Evolutionary conservation across 1,140 invertebrate species (phyloP), one percentile per base, ranked within the genome.

Genomic region (Mylabris phalerata): DNA sequence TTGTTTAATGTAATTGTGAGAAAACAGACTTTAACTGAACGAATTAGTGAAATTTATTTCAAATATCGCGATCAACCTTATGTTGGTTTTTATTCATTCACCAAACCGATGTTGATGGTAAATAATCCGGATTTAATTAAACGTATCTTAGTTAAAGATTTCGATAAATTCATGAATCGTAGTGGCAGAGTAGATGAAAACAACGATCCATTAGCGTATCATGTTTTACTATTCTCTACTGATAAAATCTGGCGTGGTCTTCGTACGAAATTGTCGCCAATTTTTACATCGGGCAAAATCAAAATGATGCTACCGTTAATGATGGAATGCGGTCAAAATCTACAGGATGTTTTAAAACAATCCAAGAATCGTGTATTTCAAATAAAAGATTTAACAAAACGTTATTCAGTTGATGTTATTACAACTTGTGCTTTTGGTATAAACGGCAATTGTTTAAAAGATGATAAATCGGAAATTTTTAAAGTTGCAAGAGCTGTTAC

Each of bases 231-330:
- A 48, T 57, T 0, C 70, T 75, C 44, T 68, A 73, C 13, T 75
- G 74, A 25, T 68, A 75, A 27, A 73, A 61, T 71, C 49, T 81
- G 80, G 80, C 78, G 73, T 60, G 64, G 66, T 52, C 60, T 80
- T 0, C 58, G 80, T 49, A 57, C 32, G 9, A 75, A 75, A 50
- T 55, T 80, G 25, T 74, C 74, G 1, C 76, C 77, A 11, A 73
- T 77, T 10, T 80, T 81, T 62, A 75, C 79, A 1, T 74, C 75
- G 19, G 73, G 73, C 0, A 79, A 78, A 62, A 65, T 82, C 55
- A 79, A 75, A 60, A 59, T 55, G 7, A 78, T 80, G 75, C 75
- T 75, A 9, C 61, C 59, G 13, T 24, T 67, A 10, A 27, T 55
- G 27, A 38, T 61, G 39, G 48, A 51, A 7, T 47, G 46, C 9